These are phyloP conservation scores for Myotis brandtii DNA, from an alignment of 2,113 vertebrate species.

Conservation along the genomic window DNA sequence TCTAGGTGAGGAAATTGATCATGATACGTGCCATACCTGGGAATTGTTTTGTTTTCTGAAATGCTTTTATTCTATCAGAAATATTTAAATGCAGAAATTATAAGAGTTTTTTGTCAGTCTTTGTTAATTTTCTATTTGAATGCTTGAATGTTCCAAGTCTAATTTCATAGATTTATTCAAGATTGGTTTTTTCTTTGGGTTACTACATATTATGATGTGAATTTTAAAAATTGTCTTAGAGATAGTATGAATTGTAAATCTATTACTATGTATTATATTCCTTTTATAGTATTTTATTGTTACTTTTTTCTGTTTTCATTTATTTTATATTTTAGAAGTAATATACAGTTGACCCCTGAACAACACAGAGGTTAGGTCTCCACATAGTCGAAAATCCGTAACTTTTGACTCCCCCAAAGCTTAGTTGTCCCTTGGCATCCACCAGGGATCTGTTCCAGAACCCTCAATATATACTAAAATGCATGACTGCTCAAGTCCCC, in stretches of 20 bases:
- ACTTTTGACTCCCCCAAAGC: background rate
- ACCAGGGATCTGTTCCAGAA: background rate
- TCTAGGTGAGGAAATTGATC: background rate
- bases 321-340: slow-evolving; percentile 43
- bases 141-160: background rate
- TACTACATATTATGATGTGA: background rate
- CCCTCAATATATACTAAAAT: no score
- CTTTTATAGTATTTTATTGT: background rate
- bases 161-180: background rate
- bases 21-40: fast-evolving
- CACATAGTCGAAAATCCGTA: background rate
- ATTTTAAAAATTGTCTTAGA: background rate
- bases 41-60: background rate
- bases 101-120: background rate
- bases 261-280: background rate
- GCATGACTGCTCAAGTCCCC: background rate
- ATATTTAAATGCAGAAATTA: background rate
- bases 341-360: background rate
- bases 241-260: background rate
- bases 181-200: background rate
- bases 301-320: slow-evolving; percentile 17
- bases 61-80: no score
- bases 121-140: background rate
- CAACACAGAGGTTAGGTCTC: background rate
- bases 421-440: background rate